A percentile compares a stretch with the other conserved stretches of the same genome.
phyloP scores from a whole-genome alignment of 53 echinoderm and acorn worm species.

The Hippasteria phrygiana region DNA sequence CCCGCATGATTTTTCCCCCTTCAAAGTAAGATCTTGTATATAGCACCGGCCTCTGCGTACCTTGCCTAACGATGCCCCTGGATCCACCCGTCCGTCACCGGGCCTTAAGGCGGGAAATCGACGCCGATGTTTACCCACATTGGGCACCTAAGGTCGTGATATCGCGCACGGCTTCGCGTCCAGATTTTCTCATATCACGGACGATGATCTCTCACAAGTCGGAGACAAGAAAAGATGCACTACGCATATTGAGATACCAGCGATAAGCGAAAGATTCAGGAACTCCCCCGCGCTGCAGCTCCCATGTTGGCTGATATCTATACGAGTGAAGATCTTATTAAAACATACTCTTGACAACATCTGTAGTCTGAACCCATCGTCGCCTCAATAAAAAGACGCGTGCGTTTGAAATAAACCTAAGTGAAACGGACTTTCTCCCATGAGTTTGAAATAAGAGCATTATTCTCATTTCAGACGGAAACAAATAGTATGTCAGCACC shows the following conservation, averaged over 20 bases:
- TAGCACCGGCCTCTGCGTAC: neutral
- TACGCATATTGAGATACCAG: neutral
- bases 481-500: no score
- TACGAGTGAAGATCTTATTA: no score
- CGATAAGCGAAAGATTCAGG: neutral
- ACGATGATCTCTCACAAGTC: neutral
- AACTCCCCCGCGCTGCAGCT: neutral
- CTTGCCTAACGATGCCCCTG: neutral
- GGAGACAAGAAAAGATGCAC: neutral
- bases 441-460: no score
- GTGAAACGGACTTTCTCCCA: no score
- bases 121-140: conserved; percentile 1
- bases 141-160: neutral
- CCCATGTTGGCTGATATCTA: neutral
- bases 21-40: no score
- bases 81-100: neutral
- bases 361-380: no score
- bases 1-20: no score
- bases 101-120: neutral
- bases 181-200: neutral
- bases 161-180: neutral
- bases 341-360: no score
- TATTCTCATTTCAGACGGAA: no score
- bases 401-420: no score
- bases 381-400: no score